Base-by-base conservation (phyloP, 2,797 vertebrate genomes). In the Phataginus tricuspis region DNA sequence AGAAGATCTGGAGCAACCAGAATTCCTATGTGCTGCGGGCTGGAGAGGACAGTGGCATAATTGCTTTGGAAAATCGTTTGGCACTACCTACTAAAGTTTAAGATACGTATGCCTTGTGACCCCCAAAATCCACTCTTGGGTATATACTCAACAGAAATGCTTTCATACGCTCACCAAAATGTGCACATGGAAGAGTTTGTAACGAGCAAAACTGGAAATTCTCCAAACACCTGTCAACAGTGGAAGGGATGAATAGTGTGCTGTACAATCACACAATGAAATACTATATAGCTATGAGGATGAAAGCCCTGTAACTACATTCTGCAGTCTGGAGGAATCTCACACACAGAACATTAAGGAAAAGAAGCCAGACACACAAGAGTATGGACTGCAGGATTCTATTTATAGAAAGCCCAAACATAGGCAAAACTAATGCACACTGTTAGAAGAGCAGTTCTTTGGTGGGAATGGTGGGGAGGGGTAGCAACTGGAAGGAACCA, bases 251-350 rank as follows among this genome's bases (percentile, higher is more conserved):
- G 15, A 34, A 2, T 8, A 14, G 37, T 0, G 5, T 16, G 15
- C 25, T 55, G 21, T 13, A 21, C 1, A 19, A 78, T 23, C 69
- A 16, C 55, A 12, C 3, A 29, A 31, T 9, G 75, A 25, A 66
- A 86, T 23, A 53, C 19, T 1, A 66, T 1, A 14, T 0, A 63
- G 66, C 37, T 9, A 8, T 0, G 1, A 78, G 51, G 55, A 83
- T 1, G 25, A 8, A 78, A 45, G 21, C 1, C 27, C 34, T 7
- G 7, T 18, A 21, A n/a, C 27, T 31, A 57, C 27, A 29, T 0
- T 5, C 12, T 51, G 0, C 2, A 14, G 45, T 0, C 10, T 2
- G 2, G n/a, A 16, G 21, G 31, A 69, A 59, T 19, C 25, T 34
- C 23, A 45, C 21, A 55, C 12, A 37, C 1, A 1, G 21, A 15